Evolutionary conservation across 2,888 invertebrate species (phyloP), one percentile per base, ranked within the genome.

Genomic region (Tortricodes alternella): DNA sequence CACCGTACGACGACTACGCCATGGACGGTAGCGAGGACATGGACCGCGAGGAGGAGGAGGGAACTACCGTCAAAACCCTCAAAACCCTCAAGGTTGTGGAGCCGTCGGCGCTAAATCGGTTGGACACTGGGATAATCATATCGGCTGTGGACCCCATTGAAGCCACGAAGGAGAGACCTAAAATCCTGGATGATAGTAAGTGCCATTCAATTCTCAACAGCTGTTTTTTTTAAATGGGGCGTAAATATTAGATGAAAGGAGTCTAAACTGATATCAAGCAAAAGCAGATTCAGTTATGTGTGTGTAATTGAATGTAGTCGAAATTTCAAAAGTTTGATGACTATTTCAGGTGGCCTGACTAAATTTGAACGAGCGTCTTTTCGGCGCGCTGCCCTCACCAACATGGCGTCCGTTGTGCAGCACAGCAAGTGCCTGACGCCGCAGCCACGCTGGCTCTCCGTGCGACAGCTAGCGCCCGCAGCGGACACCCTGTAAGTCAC

Each of bases 391-490:
- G 85, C 80, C 0, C 49, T 80, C 46, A 63, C 67, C 0, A 85
- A 85, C 62, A 75, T 85, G 46, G 66, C 67, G 0, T 61, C 67
- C 0, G 73, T 83, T 52, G 61, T 85, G 11, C 75, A 71, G 7
- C 91, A 93, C 60, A 93, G 92, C 35, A 91, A 91, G 63, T 96
- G 96, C 73, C 88, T 92, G 43, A 86, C 89, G 66, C 97, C 97
- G 0, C 94, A 94, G 62, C 94, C 95, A 8, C 93, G 95, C 64
- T 94, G 97, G 74, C 92, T 97, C 48, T 92, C 94, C 41, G 95
- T 97, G 16, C 92, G 94, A 48, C 94, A 94, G 49, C 90, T 94
- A 19, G 94, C 95, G 60, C 94, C 95, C 0, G 93, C 94, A 58
- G 92, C 94, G 2, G 92, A 94, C 60, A 95, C 94, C 65, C 92